phyloP scores from a whole-genome alignment of 2,888 invertebrate genomes.

The Drosophila formosana region DNA sequence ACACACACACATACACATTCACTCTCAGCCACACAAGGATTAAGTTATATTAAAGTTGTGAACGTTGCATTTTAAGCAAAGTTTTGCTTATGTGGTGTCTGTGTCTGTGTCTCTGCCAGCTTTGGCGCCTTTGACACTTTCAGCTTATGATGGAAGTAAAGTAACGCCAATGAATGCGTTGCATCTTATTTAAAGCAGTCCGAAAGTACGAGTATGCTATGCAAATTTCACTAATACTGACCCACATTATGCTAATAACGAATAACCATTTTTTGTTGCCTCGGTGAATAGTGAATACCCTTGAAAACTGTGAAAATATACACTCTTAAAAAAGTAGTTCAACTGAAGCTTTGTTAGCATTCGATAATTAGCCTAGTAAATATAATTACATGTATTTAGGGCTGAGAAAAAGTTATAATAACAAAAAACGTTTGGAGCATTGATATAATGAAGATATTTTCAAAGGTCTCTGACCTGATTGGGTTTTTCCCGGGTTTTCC shows the following conservation, averaged over 20 bases:
- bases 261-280: slow-evolving; percentile 24
- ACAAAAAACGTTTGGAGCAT: too few species aligned
- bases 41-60: slow-evolving; percentile 74
- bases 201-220: slow-evolving; percentile 38
- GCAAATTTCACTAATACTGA: slow-evolving; percentile 41
- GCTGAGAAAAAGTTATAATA: too few species aligned
- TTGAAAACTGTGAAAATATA: background rate
- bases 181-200: slow-evolving; percentile 29
- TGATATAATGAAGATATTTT: too few species aligned
- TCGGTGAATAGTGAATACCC: background rate
- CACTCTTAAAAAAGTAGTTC: too few species aligned
- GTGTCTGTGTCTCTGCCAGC: slow-evolving; percentile 17
- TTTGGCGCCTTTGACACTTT: slow-evolving; percentile 59
- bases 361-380: too few species aligned
- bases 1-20: slow-evolving; percentile 27
- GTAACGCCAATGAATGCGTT: slow-evolving; percentile 47
- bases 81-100: slow-evolving; percentile 4
- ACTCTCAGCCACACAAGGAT: slow-evolving; percentile 59
- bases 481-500: too few species aligned
- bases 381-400: too few species aligned
- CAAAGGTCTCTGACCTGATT: too few species aligned
- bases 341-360: too few species aligned
- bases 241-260: slow-evolving; percentile 49
- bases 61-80: slow-evolving; percentile 62
- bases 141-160: slow-evolving; percentile 38